Percentiles rank a stretch among this genome's conserved stretches.
Conservation (phyloP, 2,797 vertebrate genomes). For the Platalea minor region DNA sequence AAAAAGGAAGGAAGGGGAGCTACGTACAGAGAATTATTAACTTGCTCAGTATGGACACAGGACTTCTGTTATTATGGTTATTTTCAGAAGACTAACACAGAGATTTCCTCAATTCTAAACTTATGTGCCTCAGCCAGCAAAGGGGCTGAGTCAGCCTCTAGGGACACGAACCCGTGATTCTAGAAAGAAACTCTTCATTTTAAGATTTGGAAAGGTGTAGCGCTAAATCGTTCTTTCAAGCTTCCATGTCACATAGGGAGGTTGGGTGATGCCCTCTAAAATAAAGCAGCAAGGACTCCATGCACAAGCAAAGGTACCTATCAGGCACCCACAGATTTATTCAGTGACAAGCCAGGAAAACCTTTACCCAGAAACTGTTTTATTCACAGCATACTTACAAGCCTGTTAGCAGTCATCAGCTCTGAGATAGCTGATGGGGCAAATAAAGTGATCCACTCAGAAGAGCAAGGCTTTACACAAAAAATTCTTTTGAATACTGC, state of each 20-base stretch:
- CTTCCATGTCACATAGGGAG: not conserved
- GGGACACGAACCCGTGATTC: not conserved
- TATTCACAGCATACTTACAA: not conserved
- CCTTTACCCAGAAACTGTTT: not conserved
- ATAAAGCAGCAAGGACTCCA: not conserved
- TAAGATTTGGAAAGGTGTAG: not conserved
- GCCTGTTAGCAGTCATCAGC: not conserved
- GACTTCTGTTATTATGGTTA: not conserved
- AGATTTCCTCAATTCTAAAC: not conserved
- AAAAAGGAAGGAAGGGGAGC: not conserved
- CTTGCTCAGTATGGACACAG: not conserved
- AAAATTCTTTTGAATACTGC: not conserved
- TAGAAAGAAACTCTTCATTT: not conserved
- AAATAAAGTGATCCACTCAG: not conserved
- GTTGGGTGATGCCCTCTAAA: not conserved
- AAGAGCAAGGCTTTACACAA: not conserved
- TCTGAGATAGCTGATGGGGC: not conserved
- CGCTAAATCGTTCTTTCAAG: not conserved
- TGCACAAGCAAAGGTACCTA: not conserved
- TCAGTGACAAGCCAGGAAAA: not conserved
- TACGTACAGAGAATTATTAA: not conserved
- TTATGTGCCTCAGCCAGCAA: not conserved
- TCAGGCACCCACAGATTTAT: not conserved
- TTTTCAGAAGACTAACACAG: not conserved
- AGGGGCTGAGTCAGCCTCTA: not conserved